These are phyloP conservation scores for Alauda arvensis DNA, from an alignment of 2,797 vertebrate genomes.

Conservation along the genomic window DNA sequence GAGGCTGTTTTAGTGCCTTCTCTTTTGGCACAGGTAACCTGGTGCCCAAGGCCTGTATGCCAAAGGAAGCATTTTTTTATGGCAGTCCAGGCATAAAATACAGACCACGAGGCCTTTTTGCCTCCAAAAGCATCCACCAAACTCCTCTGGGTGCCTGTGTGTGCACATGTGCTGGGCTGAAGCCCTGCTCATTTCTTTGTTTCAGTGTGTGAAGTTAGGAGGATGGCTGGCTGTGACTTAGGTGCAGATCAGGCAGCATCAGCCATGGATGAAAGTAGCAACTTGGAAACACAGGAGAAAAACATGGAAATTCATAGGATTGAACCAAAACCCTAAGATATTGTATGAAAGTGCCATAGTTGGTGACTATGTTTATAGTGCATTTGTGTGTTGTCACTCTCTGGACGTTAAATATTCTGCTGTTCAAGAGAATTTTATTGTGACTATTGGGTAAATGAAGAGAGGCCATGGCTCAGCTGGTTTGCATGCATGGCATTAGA, in stretches of 20 bases:
- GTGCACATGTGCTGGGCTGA: neutral
- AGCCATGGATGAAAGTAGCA: rapidly evolving
- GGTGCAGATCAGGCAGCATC: neutral
- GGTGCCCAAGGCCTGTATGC: neutral
- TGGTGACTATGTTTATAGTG: neutral
- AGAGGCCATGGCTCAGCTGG: neutral
- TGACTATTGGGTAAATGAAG: constrained; percentile 2
- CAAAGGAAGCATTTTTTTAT: neutral
- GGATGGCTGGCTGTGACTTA: neutral
- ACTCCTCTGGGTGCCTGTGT: neutral
- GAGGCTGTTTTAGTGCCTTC: neutral
- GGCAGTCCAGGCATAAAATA: neutral
- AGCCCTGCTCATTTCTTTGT: neutral
- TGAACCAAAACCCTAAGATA: neutral
- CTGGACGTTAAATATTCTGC: neutral
- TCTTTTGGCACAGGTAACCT: neutral
- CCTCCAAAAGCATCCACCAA: neutral
- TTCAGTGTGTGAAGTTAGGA: neutral
- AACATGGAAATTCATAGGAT: neutral
- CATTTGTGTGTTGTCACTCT: neutral
- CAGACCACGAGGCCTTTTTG: rapidly evolving
- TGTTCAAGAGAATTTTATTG: neutral
- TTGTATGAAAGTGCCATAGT: neutral
- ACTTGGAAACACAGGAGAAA: neutral
- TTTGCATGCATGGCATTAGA: neutral